A percentile compares a stretch with the other conserved stretches of the same genome.
phyloP scores from a whole-genome alignment of 2,888 invertebrate species.

The Euplagia quadripunctaria region DNA sequence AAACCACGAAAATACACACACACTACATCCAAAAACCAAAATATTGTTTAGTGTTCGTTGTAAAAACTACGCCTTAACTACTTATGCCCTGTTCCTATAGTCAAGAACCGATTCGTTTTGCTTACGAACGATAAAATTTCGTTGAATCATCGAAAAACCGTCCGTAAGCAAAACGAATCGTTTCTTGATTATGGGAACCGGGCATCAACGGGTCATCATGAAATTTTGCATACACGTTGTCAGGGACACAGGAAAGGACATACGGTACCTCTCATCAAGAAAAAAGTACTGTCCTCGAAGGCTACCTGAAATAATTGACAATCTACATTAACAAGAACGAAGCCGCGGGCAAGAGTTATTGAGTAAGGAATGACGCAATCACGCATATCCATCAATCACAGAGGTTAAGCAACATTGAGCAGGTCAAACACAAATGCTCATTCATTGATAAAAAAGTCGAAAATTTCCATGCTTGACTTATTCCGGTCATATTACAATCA shows the following conservation, averaged over 20 bases:
- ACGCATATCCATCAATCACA: conserved; percentile 2
- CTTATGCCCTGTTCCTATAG: too few relatives aligned
- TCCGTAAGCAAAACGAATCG: too few relatives aligned
- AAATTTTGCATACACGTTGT: too few relatives aligned
- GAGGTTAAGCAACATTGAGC: conserved; percentile 4
- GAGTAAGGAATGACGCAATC: background rate
- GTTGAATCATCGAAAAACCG: too few relatives aligned
- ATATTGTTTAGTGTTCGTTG: too few relatives aligned
- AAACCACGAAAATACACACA: background rate
- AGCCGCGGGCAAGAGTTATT: background rate
- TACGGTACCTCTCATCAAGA: background rate
- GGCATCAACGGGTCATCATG: too few relatives aligned
- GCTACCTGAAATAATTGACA: background rate
- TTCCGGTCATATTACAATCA: conserved; percentile 1
- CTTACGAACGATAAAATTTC: too few relatives aligned
- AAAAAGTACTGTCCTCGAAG: background rate
- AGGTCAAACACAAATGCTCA: background rate
- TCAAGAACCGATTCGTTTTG: too few relatives aligned
- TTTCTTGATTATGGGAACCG: too few relatives aligned
- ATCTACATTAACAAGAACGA: background rate
- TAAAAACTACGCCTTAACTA: too few relatives aligned
- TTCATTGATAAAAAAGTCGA: background rate
- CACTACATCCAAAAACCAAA: background rate
- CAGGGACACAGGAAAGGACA: too few relatives aligned
- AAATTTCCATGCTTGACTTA: background rate